Conservation (phyloP, 2,113 vertebrate genomes). For the Pithys albifrons region DNA sequence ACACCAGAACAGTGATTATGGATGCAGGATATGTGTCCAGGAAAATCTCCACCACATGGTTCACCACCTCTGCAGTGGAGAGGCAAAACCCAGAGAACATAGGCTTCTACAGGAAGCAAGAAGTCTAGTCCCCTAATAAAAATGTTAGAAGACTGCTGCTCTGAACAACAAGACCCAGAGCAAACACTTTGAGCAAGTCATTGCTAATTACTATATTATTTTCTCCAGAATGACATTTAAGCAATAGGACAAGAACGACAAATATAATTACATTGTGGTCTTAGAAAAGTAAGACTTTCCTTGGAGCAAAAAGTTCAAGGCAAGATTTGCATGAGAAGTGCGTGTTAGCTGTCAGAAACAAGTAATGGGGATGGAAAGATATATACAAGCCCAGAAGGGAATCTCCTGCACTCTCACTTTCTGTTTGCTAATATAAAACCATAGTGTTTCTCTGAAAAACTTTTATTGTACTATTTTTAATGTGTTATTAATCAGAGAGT, state of each 20-base stretch:
- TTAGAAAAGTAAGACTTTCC: constrained; percentile 22
- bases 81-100: neutral
- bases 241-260: constrained; percentile 18
- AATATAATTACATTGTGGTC: neutral
- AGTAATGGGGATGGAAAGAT: neutral
- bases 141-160: neutral
- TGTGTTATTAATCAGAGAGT: neutral
- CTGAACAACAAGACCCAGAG: neutral
- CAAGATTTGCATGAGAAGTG: constrained; percentile 15
- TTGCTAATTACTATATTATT: constrained; percentile 29
- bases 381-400: neutral
- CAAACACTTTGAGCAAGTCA: constrained; percentile 8
- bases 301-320: constrained; percentile 12
- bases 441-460: neutral
- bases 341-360: constrained; percentile 25
- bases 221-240: constrained; percentile 15
- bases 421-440: neutral
- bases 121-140: neutral
- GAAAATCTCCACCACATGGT: neutral
- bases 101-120: neutral
- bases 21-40: neutral
- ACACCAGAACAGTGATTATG: neutral
- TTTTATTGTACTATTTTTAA: neutral
- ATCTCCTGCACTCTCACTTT: neutral
- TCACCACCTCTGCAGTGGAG: neutral